Evolutionary conservation across 2,113 vertebrate species (phyloP).

Genomic region (Aviceda subcristata): DNA sequence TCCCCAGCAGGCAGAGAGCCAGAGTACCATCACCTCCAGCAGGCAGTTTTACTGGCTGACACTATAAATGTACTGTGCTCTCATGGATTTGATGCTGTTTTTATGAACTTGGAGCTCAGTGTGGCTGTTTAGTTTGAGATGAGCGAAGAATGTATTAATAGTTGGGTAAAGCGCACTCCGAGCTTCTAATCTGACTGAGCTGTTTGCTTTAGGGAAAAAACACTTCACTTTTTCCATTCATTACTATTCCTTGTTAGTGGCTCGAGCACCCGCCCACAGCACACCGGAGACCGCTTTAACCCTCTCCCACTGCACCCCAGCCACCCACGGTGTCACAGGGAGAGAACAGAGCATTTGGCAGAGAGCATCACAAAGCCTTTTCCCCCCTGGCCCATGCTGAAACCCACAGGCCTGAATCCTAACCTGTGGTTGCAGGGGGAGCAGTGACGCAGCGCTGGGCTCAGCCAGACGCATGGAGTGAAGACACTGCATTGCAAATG

Average conservation of each 20-base stretch:
- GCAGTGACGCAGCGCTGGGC: accelerated
- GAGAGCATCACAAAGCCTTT: too few relatives aligned
- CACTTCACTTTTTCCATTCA: conserved; percentile 81
- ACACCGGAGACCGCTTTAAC: conserved; percentile 51
- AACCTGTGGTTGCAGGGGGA: not conserved
- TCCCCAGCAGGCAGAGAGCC: not conserved
- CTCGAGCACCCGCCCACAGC: not conserved
- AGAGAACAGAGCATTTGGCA: not conserved
- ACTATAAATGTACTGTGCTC: conserved; percentile 72
- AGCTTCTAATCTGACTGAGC: conserved; percentile 75
- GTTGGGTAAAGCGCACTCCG: conserved; percentile 75
- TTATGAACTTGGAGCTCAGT: conserved; percentile 77
- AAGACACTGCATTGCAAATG: too few relatives aligned
- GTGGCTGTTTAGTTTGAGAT: conserved; percentile 80
- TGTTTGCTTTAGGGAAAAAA: conserved; percentile 78
- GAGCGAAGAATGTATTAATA: conserved; percentile 82
- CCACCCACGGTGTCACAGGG: not conserved
- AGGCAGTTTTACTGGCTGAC: conserved; percentile 75
- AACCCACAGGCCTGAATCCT: accelerated
- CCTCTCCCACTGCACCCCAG: conserved; percentile 26
- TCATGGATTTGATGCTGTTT: conserved; percentile 79
- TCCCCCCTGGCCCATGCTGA: accelerated
- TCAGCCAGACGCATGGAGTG: accelerated
- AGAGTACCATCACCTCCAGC: conserved; percentile 39
- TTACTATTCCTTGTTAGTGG: conserved; percentile 65